Conservation (phyloP, 2,113 vertebrate genomes). For the Mus spicilegus region DNA sequence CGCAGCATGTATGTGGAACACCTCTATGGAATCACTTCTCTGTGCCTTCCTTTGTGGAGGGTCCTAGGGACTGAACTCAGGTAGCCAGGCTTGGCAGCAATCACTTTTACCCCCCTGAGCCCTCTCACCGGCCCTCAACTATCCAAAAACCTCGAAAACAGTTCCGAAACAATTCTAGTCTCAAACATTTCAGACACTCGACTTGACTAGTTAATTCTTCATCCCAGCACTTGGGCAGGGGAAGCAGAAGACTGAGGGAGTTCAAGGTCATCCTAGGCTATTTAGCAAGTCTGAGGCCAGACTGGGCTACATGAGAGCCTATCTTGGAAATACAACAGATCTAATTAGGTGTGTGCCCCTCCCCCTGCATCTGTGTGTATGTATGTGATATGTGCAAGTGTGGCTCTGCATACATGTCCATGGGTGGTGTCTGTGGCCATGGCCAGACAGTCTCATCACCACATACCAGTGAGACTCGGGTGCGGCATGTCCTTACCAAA, state of each 20-base stretch:
- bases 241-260: background rate
- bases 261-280: background rate
- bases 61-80: background rate
- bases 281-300: background rate
- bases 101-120: too few species aligned
- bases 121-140: background rate
- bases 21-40: background rate
- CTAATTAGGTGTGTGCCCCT: background rate
- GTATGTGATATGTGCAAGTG: background rate
- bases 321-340: background rate
- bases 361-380: background rate
- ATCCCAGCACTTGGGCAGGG: background rate
- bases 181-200: background rate
- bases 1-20: background rate
- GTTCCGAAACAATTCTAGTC: background rate
- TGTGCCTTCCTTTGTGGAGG: background rate
- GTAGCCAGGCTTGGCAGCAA: background rate
- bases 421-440: background rate
- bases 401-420: background rate
- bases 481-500: background rate
- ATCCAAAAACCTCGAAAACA: background rate
- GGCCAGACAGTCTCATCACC: background rate
- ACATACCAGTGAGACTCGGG: background rate
- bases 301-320: background rate
- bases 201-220: background rate